Evolutionary conservation across 2,888 invertebrate species (phyloP), one percentile per base, ranked within the genome.

Genomic region (Megamerina dolium): DNA sequence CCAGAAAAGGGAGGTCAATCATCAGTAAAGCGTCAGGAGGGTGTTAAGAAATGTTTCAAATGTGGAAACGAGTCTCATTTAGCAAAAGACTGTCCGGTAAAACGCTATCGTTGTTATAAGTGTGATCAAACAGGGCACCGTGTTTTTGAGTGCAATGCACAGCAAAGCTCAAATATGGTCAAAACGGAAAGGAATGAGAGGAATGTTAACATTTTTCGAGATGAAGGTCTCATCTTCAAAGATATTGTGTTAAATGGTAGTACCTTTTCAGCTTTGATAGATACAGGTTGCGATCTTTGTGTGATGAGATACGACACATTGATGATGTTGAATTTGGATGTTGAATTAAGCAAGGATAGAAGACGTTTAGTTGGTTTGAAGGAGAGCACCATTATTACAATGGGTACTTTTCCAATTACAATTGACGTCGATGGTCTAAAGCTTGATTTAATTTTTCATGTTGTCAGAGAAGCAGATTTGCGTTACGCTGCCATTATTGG

Each of bases 141-240:
- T 20, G n/a, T 21, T 32, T n/a, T n/a, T n/a, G n/a, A n/a, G n/a
- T n/a, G n/a, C n/a, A n/a, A n/a, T n/a, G n/a, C n/a, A n/a, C n/a
- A n/a, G n/a, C n/a, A n/a, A n/a, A n/a, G n/a, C n/a, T n/a, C n/a
- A n/a, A n/a, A n/a, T n/a, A n/a, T n/a, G n/a, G n/a, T 12, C 8
- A 12, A 12, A 8, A 12, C 26, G 12, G 12, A 26, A 12, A 26
- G 12, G 12, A 12, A 26, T 8, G 12, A 12, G 9, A 26, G 35
- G 12, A 36, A 45, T 10, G n/a, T n/a, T n/a, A n/a, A n/a, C n/a
- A n/a, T n/a, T n/a, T n/a, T n/a, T n/a, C n/a, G n/a, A n/a, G n/a
- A n/a, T n/a, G n/a, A 12, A 26, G 12, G 9, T 26, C 32, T 39
- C 13, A 9, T 41, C 2, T 45, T 45, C 19, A 45, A 45, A 20